phyloP scores from a whole-genome alignment of 2,113 vertebrate genomes.

The Solea senegalensis region DNA sequence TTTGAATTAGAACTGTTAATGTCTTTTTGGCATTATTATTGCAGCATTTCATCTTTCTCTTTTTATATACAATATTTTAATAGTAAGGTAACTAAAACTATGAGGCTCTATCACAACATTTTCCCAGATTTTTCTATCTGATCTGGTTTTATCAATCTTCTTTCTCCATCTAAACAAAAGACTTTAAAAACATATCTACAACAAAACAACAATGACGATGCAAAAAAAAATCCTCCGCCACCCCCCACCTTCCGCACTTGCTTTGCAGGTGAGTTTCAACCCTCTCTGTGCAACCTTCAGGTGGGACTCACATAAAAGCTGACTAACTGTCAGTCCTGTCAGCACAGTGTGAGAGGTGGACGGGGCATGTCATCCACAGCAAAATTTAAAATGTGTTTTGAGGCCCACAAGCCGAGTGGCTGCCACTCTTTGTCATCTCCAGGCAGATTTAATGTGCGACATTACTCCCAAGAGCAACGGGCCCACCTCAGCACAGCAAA shows the following conservation, averaged over 20 bases:
- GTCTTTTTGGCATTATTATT: too few species aligned
- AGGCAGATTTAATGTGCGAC: slow-evolving; percentile 72
- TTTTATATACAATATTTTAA: too few species aligned
- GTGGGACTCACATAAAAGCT: slow-evolving; percentile 62
- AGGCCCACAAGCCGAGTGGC: slow-evolving; percentile 68
- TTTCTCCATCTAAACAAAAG: too few species aligned
- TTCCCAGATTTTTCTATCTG: too few species aligned
- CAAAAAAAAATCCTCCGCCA: background rate
- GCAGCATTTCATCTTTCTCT: too few species aligned
- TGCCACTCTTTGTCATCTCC: slow-evolving; percentile 69
- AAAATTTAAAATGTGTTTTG: slow-evolving; percentile 78
- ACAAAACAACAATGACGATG: background rate
- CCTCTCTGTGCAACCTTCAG: slow-evolving; percentile 67
- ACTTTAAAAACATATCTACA: too few species aligned
- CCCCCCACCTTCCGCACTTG: too few species aligned
- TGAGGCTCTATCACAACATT: too few species aligned
- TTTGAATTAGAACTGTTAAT: too few species aligned
- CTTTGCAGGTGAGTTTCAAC: slow-evolving; percentile 30
- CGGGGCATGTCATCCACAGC: slow-evolving; percentile 66
- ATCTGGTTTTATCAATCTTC: too few species aligned
- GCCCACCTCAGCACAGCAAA: slow-evolving; percentile 48
- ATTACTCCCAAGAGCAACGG: slow-evolving; percentile 56
- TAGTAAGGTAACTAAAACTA: too few species aligned
- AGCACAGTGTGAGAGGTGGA: slow-evolving; percentile 61
- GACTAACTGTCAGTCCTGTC: slow-evolving; percentile 71